Percentiles rank a stretch among this genome's conserved stretches.
phyloP scores from a whole-genome alignment of 2,113 vertebrate species.

The Periophthalmodon schlosseri region DNA sequence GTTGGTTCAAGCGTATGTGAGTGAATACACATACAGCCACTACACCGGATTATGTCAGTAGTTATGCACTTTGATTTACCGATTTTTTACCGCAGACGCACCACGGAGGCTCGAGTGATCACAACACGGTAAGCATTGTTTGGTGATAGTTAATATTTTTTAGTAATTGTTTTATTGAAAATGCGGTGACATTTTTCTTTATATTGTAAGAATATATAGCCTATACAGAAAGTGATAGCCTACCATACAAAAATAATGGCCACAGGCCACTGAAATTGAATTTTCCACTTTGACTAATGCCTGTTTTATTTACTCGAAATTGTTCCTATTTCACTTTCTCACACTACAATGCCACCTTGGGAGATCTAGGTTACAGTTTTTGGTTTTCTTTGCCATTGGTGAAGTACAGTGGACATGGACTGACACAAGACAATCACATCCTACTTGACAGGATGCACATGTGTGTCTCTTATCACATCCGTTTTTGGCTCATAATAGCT shows the following conservation, averaged over 20 bases:
- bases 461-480: slow-evolving; percentile 64
- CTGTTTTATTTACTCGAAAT: no score
- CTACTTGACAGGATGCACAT: slow-evolving; percentile 36
- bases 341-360: no score
- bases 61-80: background rate
- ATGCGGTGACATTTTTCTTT: no score
- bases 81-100: background rate
- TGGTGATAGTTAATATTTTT: background rate
- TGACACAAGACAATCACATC: slow-evolving; percentile 27
- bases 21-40: background rate
- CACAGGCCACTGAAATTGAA: no score
- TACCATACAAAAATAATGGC: no score
- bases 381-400: no score
- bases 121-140: background rate
- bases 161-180: background rate
- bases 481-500: slow-evolving; percentile 8
- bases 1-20: background rate
- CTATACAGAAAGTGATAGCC: background rate
- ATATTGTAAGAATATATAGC: background rate
- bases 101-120: background rate
- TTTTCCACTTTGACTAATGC: no score
- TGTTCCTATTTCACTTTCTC: no score
- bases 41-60: background rate
- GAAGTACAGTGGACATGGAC: background rate
- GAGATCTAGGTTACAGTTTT: no score